Base-by-base conservation (phyloP, 2,113 vertebrate species). In the Pygoscelis antarcticus region DNA sequence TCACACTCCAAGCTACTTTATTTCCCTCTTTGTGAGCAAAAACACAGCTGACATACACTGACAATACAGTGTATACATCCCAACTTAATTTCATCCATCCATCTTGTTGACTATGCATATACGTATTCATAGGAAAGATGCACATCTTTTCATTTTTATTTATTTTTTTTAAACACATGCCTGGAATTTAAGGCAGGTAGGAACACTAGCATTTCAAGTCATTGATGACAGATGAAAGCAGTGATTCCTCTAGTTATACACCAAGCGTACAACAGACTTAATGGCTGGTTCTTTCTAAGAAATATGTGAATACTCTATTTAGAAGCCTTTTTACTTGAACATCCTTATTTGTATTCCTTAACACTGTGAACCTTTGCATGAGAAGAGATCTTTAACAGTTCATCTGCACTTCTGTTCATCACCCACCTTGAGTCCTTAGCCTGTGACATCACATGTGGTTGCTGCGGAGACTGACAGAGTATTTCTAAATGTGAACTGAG, bases 371-470 rank as follows among this genome's bases (percentile, higher is more conserved):
- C 64, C 72, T 95, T 89, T 85, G 47, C 70, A 58, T 89, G 57
- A 96, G 93, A 95, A 90, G 70, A 69, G 77, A 80, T 87, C 71
- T 85, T 81, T 25, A 66, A 36, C 75, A 94, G 81, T 94, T 96
- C 77, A 96, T 76, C 75, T 90, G 93, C 77, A 84, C 82, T 69
- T 81, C 49, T 87, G 64, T 94, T 94, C 89, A 87, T 94, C 92
- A 93, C 89, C 83, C 93, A 93, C 84, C 87, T 96, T 38, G n/a
- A 97, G 84, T 92, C 93, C 96, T 95, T 95, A 92, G 75, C 83
- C 74, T 82, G 38, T 94, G 94, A 95, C 96, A 96, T 97, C 96
- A 97, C 75, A 92, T 19, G 29, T 75, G 74, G 94, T 90, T 97
- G 92, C 93, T 94, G 92, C 18, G 30, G 92, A 97, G 93, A 95